These are phyloP conservation scores for Eurystomus gularis DNA, from an alignment of 2,113 vertebrate species.

Conservation along the genomic window DNA sequence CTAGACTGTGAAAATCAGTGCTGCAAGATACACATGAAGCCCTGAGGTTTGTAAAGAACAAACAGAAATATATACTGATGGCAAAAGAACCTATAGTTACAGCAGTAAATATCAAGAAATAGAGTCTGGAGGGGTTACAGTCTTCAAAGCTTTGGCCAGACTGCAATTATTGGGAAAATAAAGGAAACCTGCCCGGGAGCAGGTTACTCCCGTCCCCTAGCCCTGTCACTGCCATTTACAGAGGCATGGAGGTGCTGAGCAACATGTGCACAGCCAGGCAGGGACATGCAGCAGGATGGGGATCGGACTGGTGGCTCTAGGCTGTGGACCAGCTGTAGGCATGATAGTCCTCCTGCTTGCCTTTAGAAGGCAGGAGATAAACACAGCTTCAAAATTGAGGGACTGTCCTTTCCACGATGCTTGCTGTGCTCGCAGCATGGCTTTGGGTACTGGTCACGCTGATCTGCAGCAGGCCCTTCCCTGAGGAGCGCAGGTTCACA, in stretches of 20 bases:
- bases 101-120: background rate
- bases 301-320: fast-evolving
- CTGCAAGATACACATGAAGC: background rate
- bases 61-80: background rate
- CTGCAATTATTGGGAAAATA: background rate
- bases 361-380: background rate
- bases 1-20: background rate
- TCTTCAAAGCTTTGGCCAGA: background rate
- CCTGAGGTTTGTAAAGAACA: background rate
- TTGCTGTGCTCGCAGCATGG: background rate
- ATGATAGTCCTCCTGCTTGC: background rate
- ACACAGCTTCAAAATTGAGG: background rate
- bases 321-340: background rate
- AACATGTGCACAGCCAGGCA: background rate
- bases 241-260: background rate
- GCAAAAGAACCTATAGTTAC: background rate
- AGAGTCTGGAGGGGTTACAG: background rate
- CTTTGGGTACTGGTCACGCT: background rate
- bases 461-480: background rate
- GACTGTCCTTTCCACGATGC: background rate
- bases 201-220: background rate
- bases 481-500: fast-evolving
- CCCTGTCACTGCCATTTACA: background rate
- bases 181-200: background rate
- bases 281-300: fast-evolving